Evolutionary conservation across 2,888 invertebrate genomes (phyloP).

Genomic region (Tinea pellionella): DNA sequence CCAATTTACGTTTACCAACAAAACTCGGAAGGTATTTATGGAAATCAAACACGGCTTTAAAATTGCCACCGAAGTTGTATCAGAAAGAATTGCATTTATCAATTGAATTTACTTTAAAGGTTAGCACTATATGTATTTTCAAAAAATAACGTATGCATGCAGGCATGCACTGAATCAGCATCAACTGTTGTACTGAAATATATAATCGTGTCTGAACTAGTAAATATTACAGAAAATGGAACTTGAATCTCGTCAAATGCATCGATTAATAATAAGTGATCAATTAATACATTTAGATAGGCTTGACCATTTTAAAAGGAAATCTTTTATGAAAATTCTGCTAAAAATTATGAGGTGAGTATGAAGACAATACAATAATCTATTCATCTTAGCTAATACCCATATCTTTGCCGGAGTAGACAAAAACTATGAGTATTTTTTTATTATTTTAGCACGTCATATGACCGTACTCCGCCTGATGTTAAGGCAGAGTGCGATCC

Average conservation of each 20-base stretch:
- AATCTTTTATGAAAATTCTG: constrained; percentile 37
- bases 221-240: constrained; percentile 39
- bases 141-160: too few relatives aligned
- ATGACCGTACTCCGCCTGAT: too few relatives aligned
- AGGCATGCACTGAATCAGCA: too few relatives aligned
- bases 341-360: constrained; percentile 41
- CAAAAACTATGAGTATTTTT: too few relatives aligned
- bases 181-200: too few relatives aligned
- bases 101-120: constrained; percentile 43
- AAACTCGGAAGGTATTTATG: constrained; percentile 36
- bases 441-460: too few relatives aligned
- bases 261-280: constrained; percentile 42
- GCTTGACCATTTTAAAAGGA: constrained; percentile 40
- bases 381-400: too few relatives aligned
- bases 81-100: constrained; percentile 35
- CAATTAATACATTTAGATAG: constrained; percentile 40
- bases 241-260: constrained; percentile 33
- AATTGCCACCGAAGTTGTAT: constrained; percentile 31
- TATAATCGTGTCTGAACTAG: too few relatives aligned
- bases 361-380: too few relatives aligned
- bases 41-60: constrained; percentile 38
- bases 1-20: constrained; percentile 38
- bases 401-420: too few relatives aligned
- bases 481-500: too few relatives aligned
- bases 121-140: constrained; percentile 20